Conservation (phyloP, 2,113 vertebrate species). For the Dasyornis broadbenti region DNA sequence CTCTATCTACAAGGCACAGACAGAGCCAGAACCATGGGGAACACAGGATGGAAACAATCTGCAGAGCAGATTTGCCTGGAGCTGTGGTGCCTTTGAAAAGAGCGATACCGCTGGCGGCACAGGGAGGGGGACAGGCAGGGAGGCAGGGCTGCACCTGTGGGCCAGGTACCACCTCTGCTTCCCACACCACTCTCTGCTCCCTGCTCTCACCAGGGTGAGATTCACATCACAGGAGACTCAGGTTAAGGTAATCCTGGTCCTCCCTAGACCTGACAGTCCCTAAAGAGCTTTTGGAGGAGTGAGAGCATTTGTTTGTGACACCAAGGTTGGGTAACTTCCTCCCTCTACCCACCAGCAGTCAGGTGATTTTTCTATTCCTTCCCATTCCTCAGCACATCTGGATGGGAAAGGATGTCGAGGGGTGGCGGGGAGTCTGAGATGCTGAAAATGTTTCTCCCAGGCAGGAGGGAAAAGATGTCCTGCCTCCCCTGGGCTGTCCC, state of each 20-base stretch:
- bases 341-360: not conserved
- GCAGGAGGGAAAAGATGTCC: not conserved
- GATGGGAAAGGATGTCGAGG: not conserved
- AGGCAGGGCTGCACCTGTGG: not conserved
- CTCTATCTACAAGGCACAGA: constrained; percentile 46
- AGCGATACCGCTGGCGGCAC: rapidly evolving
- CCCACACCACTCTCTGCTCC: not conserved
- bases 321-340: not conserved
- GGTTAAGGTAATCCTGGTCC: not conserved
- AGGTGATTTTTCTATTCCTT: not conserved
- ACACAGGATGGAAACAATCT: constrained; percentile 27
- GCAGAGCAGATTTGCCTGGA: constrained; percentile 33
- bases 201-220: not conserved
- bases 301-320: not conserved
- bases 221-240: rapidly evolving
- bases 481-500: not conserved
- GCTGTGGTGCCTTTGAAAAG: constrained; percentile 15
- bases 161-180: not conserved
- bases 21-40: constrained; percentile 41
- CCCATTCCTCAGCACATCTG: not conserved
- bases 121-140: not conserved
- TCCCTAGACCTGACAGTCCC: not conserved
- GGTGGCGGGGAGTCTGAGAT: not conserved
- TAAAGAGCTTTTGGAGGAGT: not conserved
- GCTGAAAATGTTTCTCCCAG: not conserved